These are phyloP conservation scores for Myodes glareolus DNA, from an alignment of 2,113 vertebrate species.

Conservation along the genomic window DNA sequence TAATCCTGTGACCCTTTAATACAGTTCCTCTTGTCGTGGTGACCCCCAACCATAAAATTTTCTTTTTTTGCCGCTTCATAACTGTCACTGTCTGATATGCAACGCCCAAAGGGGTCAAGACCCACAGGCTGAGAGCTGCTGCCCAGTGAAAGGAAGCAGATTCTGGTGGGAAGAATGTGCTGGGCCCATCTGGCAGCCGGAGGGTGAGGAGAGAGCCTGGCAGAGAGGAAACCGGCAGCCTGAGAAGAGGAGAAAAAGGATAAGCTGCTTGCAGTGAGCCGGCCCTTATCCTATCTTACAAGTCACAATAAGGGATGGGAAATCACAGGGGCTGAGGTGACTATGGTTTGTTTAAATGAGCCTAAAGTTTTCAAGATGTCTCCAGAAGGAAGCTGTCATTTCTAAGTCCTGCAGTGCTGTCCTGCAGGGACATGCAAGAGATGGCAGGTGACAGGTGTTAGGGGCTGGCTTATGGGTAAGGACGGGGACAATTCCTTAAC, in stretches of 20 bases:
- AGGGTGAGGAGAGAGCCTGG: too few relatives aligned
- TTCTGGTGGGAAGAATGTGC: background rate
- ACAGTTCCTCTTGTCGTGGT: background rate
- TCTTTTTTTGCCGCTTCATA: background rate
- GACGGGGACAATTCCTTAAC: background rate
- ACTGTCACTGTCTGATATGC: background rate
- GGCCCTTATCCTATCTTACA: background rate
- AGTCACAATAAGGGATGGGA: background rate
- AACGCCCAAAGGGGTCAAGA: background rate
- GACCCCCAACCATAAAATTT: background rate
- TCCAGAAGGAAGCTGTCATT: background rate
- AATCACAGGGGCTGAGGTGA: background rate
- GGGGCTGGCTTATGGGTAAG: background rate
- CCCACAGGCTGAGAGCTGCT: background rate
- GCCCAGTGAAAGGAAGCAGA: background rate
- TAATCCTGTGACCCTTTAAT: background rate
- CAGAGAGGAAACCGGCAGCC: background rate
- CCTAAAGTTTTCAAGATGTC: background rate
- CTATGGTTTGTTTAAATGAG: background rate
- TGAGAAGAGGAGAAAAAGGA: constrained; percentile 44
- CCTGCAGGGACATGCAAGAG: background rate
- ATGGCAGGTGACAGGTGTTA: background rate
- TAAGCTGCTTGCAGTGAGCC: background rate
- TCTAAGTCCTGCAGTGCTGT: background rate
- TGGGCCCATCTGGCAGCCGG: background rate